These are phyloP conservation scores for Diorhabda sublineata DNA, from an alignment of 1,140 invertebrate genomes.

Conservation along the genomic window DNA sequence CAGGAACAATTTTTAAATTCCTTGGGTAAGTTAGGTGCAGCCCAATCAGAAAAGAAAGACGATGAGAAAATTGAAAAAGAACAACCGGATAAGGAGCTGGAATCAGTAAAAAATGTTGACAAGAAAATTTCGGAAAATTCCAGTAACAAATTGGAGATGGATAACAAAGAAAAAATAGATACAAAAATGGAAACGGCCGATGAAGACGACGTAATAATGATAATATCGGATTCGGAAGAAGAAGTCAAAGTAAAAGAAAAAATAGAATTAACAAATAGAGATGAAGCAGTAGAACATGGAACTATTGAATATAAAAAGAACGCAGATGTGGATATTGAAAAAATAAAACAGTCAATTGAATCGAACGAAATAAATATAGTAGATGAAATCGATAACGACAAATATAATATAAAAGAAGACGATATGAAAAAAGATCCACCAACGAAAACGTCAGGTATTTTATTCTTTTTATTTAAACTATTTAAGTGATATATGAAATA, in stretches of 20 bases:
- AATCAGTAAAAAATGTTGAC: conserved; percentile 12
- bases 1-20: conserved; percentile 31
- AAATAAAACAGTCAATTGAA: background rate
- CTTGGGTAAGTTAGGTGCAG: conserved; percentile 3
- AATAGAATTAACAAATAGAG: background rate
- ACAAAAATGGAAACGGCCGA: background rate
- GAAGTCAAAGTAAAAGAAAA: conserved; percentile 20
- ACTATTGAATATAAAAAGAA: background rate
- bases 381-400: background rate
- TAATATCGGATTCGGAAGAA: conserved; percentile 42
- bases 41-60: background rate
- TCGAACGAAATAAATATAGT: background rate
- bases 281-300: background rate
- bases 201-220: conserved; percentile 38
- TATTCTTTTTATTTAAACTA: no score
- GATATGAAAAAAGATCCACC: no score
- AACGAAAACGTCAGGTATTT: no score
- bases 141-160: background rate
- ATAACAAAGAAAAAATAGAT: background rate
- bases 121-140: background rate
- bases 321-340: background rate
- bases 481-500: no score
- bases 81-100: conserved; percentile 10
- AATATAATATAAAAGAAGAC: no score
- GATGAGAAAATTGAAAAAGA: conserved; percentile 17